Conservation (phyloP, 2,797 vertebrate genomes). For the Sebastolobus altivelis region DNA sequence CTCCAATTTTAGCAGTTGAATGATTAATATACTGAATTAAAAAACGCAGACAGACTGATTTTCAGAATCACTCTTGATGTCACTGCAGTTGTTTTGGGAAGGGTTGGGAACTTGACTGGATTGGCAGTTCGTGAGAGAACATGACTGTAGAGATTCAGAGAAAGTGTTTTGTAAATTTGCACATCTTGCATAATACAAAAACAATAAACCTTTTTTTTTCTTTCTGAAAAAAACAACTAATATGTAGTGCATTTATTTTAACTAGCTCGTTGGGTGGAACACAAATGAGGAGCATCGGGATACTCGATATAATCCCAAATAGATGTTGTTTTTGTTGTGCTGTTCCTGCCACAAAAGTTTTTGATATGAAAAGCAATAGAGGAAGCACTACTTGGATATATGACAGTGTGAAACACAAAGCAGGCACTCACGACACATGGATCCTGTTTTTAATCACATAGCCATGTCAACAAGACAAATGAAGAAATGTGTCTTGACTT, state of each 20-base stretch:
- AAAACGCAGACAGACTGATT: background rate
- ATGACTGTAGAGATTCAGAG: background rate
- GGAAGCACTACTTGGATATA: background rate
- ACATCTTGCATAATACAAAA: background rate
- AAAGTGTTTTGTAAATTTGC: background rate
- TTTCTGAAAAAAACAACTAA: background rate
- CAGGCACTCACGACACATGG: background rate
- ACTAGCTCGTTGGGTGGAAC: background rate
- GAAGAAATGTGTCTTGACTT: background rate
- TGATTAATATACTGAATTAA: background rate
- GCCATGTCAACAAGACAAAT: background rate
- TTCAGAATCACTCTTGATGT: background rate
- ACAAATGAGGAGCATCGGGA: background rate
- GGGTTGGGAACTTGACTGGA: background rate
- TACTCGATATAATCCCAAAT: background rate
- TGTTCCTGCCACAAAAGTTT: background rate
- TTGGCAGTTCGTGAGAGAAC: background rate
- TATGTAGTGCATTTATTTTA: background rate
- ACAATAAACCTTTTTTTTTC: background rate
- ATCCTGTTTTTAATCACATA: background rate
- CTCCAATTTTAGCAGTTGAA: background rate
- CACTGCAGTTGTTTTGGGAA: background rate
- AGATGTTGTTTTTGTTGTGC: background rate
- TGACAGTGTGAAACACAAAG: background rate
- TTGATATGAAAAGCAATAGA: background rate